These are phyloP conservation scores for Synergus japonicus DNA, from an alignment of 2,888 invertebrate species.

Conservation along the genomic window DNA sequence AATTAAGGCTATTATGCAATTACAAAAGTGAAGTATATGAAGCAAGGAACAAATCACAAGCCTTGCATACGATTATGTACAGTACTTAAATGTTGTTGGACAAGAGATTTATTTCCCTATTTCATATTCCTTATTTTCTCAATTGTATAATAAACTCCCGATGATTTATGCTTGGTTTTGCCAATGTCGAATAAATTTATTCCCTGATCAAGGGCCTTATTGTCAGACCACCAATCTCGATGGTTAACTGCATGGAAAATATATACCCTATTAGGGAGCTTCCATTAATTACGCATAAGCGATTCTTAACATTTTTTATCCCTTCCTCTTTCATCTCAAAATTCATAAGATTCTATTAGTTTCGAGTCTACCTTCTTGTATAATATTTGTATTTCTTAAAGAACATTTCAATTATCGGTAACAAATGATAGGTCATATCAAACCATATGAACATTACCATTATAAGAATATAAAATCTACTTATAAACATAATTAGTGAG, in stretches of 20 bases:
- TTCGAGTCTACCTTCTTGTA: background rate
- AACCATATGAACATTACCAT: too few species aligned
- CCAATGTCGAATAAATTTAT: constrained; percentile 33
- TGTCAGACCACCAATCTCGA: constrained; percentile 25
- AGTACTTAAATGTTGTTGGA: constrained; percentile 24
- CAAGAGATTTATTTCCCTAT: constrained; percentile 33
- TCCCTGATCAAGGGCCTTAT: constrained; percentile 32
- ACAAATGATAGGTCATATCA: too few species aligned
- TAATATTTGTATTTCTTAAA: background rate
- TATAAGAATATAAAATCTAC: too few species aligned
- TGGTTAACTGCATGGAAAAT: background rate
- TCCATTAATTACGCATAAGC: constrained; percentile 3
- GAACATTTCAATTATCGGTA: too few species aligned
- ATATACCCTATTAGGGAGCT: constrained; percentile 2
- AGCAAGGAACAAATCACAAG: constrained; percentile 35
- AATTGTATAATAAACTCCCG: constrained; percentile 37
- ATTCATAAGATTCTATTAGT: background rate
- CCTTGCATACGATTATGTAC: constrained; percentile 28
- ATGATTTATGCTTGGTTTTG: constrained; percentile 35
- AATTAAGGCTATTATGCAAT: constrained; percentile 36
- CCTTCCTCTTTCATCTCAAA: background rate
- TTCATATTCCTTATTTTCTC: constrained; percentile 36
- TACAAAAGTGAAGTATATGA: constrained; percentile 35
- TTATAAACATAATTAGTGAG: too few species aligned
- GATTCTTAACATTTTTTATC: background rate